phyloP scores from a whole-genome alignment of 2,888 invertebrate species.

The Argyra leucocephala region DNA sequence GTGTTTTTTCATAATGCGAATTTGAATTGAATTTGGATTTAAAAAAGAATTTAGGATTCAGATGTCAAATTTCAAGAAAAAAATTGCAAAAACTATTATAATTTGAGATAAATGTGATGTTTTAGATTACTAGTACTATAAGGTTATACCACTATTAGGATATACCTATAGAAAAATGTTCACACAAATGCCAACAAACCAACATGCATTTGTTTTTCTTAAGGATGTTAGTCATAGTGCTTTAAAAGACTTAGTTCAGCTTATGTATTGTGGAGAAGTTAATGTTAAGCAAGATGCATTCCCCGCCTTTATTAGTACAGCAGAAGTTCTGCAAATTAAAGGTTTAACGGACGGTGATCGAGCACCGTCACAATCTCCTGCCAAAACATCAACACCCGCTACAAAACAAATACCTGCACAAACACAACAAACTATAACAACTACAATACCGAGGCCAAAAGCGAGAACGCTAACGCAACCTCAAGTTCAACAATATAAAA shows the following conservation, averaged over 20 bases:
- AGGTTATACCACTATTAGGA: too few relatives aligned
- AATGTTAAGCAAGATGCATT: slow-evolving; percentile 64
- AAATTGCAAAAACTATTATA: too few relatives aligned
- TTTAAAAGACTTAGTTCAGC: slow-evolving; percentile 59
- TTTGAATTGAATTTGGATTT: too few relatives aligned
- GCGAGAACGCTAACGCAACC: slow-evolving; percentile 22
- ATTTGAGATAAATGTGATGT: too few relatives aligned
- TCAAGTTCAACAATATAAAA: slow-evolving; percentile 44
- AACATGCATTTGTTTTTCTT: slow-evolving; percentile 60
- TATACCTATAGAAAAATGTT: slow-evolving; percentile 66
- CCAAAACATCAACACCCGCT: slow-evolving; percentile 56
- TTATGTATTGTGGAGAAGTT: slow-evolving; percentile 64
- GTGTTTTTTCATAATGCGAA: too few relatives aligned
- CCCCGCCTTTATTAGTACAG: slow-evolving; percentile 61
- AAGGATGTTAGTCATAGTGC: slow-evolving; percentile 63
- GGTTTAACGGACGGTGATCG: slow-evolving; percentile 58
- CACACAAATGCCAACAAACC: slow-evolving; percentile 56
- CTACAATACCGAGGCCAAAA: slow-evolving; percentile 25
- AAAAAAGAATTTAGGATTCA: too few relatives aligned
- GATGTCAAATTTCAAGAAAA: too few relatives aligned
- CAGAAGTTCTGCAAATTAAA: slow-evolving; percentile 62
- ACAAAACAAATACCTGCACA: slow-evolving; percentile 36
- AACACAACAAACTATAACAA: slow-evolving; percentile 31
- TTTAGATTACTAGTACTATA: too few relatives aligned
- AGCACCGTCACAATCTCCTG: slow-evolving; percentile 55